A percentile compares a stretch with the other conserved stretches of the same genome.
phyloP scores from a whole-genome alignment of 1,140 invertebrate genomes.

The Drosophila kikkawai region DNA sequence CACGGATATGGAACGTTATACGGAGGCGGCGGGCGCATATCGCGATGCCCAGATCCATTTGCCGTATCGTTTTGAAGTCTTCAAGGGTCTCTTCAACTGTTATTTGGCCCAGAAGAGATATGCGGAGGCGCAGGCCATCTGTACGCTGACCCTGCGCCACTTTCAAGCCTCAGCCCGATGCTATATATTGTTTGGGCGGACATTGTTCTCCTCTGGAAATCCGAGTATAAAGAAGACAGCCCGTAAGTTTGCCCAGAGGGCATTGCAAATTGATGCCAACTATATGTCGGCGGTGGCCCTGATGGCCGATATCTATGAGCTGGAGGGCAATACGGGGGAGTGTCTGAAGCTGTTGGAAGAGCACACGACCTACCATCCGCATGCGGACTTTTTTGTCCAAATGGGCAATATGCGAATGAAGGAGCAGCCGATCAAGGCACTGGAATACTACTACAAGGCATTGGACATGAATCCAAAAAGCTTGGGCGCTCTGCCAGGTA shows the following conservation, averaged over 20 bases:
- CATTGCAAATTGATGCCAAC: constrained; percentile 70
- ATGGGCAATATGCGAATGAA: constrained; percentile 64
- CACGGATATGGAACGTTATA: constrained; percentile 88
- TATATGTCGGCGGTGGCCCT: constrained; percentile 70
- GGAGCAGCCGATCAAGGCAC: constrained; percentile 64
- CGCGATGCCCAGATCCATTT: constrained; percentile 88
- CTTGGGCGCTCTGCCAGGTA: too few relatives aligned
- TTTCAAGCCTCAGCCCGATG: constrained; percentile 71
- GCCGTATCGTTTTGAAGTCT: constrained; percentile 85
- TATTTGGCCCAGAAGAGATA: constrained; percentile 65
- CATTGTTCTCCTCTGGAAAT: constrained; percentile 50
- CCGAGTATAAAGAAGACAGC: constrained; percentile 52
- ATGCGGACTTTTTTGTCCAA: constrained; percentile 64
- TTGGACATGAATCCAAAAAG: constrained; percentile 16
- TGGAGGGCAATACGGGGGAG: constrained; percentile 48
- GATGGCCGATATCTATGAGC: constrained; percentile 65
- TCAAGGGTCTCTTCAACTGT: constrained; percentile 69
- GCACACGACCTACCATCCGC: constrained; percentile 59
- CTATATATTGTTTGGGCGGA: constrained; percentile 71
- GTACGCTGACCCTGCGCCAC: constrained; percentile 57
- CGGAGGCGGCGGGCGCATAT: constrained; percentile 89
- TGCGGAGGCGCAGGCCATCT: constrained; percentile 72
- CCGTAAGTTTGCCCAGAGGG: constrained; percentile 66
- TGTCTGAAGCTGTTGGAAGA: constrained; percentile 71
- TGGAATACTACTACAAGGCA: constrained; percentile 74